Evolutionary conservation across 1,140 invertebrate species (phyloP).

Genomic region (Drosophila mauritiana): DNA sequence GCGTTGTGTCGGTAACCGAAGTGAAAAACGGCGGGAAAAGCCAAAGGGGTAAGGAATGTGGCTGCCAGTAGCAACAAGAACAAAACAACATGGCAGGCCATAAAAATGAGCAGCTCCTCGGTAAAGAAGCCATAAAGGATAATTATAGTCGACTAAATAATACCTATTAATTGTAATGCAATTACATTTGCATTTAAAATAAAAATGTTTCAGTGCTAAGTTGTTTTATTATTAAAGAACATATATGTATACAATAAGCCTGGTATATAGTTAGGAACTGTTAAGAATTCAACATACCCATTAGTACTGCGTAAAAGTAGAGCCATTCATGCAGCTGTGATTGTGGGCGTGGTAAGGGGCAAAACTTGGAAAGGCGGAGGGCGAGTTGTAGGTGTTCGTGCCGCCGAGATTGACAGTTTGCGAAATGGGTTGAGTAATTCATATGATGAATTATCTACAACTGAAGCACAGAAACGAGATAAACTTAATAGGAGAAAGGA

Average conservation of each 20-base stretch:
- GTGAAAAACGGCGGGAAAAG: slow-evolving; percentile 39
- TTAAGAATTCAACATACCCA: neutral
- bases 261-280: no score
- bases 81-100: slow-evolving; percentile 60
- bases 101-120: slow-evolving; percentile 56
- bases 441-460: slow-evolving; percentile 64
- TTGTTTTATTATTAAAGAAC: no score
- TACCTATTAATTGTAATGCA: neutral
- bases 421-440: slow-evolving; percentile 77
- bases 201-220: no score
- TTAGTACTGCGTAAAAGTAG: slow-evolving; percentile 10
- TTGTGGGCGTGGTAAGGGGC: slow-evolving; percentile 22
- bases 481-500: slow-evolving; percentile 10
- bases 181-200: no score
- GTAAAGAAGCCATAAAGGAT: neutral
- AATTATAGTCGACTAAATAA: neutral
- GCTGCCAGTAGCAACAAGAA: slow-evolving; percentile 43
- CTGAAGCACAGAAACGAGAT: slow-evolving; percentile 29
- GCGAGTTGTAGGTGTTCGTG: slow-evolving; percentile 24
- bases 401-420: slow-evolving; percentile 73
- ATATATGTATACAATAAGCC: no score
- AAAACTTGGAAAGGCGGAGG: neutral
- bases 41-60: slow-evolving; percentile 17
- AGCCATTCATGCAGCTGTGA: slow-evolving; percentile 16
- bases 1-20: slow-evolving; percentile 30